A percentile compares a stretch with the other conserved stretches of the same genome.
These are phyloP conservation scores for Cybosia mesomella DNA, from an alignment of 2,888 invertebrate genomes.

Conservation along the genomic window DNA sequence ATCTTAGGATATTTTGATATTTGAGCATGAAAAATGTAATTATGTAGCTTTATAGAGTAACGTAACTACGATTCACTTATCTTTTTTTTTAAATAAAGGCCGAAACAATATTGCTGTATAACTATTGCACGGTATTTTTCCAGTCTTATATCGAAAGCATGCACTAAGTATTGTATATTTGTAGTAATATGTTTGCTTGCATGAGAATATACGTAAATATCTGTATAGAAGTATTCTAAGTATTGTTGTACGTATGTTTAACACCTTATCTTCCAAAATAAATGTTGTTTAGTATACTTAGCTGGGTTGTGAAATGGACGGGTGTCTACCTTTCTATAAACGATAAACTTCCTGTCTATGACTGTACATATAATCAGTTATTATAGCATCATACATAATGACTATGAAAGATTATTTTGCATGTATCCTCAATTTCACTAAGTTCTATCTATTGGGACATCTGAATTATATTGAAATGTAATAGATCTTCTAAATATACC, in stretches of 20 bases:
- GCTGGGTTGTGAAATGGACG: slow-evolving; percentile 62
- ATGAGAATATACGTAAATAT: slow-evolving; percentile 76
- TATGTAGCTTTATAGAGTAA: slow-evolving; percentile 57
- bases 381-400: slow-evolving; percentile 36
- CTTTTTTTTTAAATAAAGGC: slow-evolving; percentile 48
- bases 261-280: slow-evolving; percentile 85
- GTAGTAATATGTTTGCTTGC: slow-evolving; percentile 77
- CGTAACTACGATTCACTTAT: slow-evolving; percentile 47
- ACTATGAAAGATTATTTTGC: slow-evolving; percentile 62
- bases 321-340: slow-evolving; percentile 63
- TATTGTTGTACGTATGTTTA: slow-evolving; percentile 66
- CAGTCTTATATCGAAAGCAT: slow-evolving; percentile 67
- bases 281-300: slow-evolving; percentile 81
- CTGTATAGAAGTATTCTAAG: slow-evolving; percentile 61
- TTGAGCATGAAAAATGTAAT: slow-evolving; percentile 62
- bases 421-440: slow-evolving; percentile 67
- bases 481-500: slow-evolving; percentile 54
- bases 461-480: slow-evolving; percentile 48
- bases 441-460: slow-evolving; percentile 50
- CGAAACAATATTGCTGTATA: slow-evolving; percentile 60
- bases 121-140: slow-evolving; percentile 67
- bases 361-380: slow-evolving; percentile 42
- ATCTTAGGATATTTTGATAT: slow-evolving; percentile 52
- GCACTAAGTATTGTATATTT: slow-evolving; percentile 77
- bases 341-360: slow-evolving; percentile 48